phyloP scores from a whole-genome alignment of 2,888 invertebrate genomes.

The Barypeithes pellucidus region DNA sequence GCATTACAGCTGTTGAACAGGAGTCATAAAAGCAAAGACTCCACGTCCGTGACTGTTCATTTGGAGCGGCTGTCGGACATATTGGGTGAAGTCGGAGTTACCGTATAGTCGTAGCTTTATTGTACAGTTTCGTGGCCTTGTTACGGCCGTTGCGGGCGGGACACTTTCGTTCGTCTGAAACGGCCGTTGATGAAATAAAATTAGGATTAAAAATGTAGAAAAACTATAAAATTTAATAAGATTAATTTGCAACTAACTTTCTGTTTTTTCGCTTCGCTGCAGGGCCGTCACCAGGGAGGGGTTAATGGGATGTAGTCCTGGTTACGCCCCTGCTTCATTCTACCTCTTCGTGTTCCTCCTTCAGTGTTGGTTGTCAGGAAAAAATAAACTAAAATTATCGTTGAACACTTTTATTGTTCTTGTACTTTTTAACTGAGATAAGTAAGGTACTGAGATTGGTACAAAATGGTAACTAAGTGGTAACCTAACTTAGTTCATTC shows the following conservation, averaged over 20 bases:
- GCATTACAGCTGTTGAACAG: slow-evolving; percentile 86
- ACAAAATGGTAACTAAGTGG: slow-evolving; percentile 6
- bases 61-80: slow-evolving; percentile 89
- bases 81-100: slow-evolving; percentile 87
- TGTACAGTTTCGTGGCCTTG: slow-evolving; percentile 1
- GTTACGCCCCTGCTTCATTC: no score
- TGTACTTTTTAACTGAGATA: slow-evolving; percentile 25
- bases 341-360: no score
- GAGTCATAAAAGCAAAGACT: slow-evolving; percentile 72
- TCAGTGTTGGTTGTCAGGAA: no score
- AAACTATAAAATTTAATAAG: no score
- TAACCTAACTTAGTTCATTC: neutral
- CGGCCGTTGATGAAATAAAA: no score
- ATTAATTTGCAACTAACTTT: no score
- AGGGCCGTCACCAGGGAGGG: no score
- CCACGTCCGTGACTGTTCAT: slow-evolving; percentile 77
- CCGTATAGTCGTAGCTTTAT: slow-evolving; percentile 73
- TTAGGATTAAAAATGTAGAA: no score
- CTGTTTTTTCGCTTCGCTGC: neutral
- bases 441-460: slow-evolving; percentile 11
- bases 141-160: no score
- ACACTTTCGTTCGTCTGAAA: no score
- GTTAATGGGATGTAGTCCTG: no score
- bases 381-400: neutral
- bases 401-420: slow-evolving; percentile 27